A percentile compares a stretch with the other conserved stretches of the same genome.
phyloP scores from a whole-genome alignment of 1,140 invertebrate genomes.

The Chrysoperla carnea region DNA sequence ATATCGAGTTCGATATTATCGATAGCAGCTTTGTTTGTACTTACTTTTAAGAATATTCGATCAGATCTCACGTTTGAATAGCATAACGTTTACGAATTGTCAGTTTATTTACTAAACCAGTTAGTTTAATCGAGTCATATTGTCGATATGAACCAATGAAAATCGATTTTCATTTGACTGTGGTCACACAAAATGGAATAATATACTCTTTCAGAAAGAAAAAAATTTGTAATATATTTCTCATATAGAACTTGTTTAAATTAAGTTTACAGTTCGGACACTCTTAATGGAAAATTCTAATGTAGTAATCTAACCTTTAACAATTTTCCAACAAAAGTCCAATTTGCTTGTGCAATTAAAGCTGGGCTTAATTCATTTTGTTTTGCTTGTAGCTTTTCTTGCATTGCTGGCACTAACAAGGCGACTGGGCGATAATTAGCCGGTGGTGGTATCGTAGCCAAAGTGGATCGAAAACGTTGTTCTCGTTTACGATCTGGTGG shows the following conservation, averaged over 20 bases:
- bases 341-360: conserved; percentile 92
- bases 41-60: too few species aligned
- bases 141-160: too few species aligned
- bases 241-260: not conserved
- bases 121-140: too few species aligned
- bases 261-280: not conserved
- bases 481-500: conserved; percentile 43
- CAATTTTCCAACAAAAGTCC: conserved; percentile 94
- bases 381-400: not conserved
- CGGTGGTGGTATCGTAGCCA: not conserved
- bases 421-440: not conserved
- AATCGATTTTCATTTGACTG: too few species aligned
- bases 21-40: too few species aligned
- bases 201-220: conserved; percentile 1
- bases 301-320: conserved; percentile 48
- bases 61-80: too few species aligned
- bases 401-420: not conserved
- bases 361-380: conserved; percentile 48
- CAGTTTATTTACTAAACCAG: too few species aligned
- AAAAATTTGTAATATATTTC: not conserved
- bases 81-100: too few species aligned
- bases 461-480: not conserved
- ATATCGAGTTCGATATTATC: too few species aligned
- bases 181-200: too few species aligned
- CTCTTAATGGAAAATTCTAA: not conserved